Evolutionary conservation across 2,888 invertebrate genomes (phyloP).

Genomic region (Drosophila fulvimacula): DNA sequence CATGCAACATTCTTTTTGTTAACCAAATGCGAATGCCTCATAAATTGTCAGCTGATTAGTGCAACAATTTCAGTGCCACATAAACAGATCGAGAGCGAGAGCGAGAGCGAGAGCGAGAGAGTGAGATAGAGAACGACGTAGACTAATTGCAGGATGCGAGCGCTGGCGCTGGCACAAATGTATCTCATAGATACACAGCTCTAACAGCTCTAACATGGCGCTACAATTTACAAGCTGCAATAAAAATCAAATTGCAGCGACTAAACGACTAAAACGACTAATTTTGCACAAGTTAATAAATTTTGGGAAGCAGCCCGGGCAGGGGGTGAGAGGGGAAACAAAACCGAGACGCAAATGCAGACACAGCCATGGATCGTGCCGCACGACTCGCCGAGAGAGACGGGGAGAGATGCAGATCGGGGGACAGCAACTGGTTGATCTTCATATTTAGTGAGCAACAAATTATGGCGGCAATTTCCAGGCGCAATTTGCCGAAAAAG

Average conservation of each 20-base stretch:
- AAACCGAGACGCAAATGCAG: slow-evolving; percentile 20
- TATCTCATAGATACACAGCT: slow-evolving; percentile 65
- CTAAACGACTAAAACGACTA: slow-evolving; percentile 80
- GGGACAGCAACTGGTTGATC: slow-evolving; percentile 58
- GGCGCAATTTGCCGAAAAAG: slow-evolving; percentile 74
- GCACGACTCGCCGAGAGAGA: neutral
- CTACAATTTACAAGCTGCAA: slow-evolving; percentile 62
- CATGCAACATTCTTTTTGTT: slow-evolving; percentile 39
- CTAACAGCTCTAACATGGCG: slow-evolving; percentile 42
- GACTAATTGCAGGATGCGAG: slow-evolving; percentile 54
- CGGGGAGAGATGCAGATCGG: neutral
- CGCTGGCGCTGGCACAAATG: slow-evolving; percentile 33
- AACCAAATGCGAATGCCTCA: slow-evolving; percentile 62
- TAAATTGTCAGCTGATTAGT: slow-evolving; percentile 76
- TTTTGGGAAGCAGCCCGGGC: slow-evolving; percentile 26
- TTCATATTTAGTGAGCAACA: slow-evolving; percentile 77
- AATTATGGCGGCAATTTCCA: slow-evolving; percentile 77
- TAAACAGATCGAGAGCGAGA: slow-evolving; percentile 20
- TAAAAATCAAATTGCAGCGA: slow-evolving; percentile 78
- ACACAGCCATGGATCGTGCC: slow-evolving; percentile 43
- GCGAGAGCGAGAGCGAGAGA: slow-evolving; percentile 2
- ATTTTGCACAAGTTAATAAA: slow-evolving; percentile 79
- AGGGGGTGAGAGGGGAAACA: slow-evolving; percentile 7
- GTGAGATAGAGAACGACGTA: slow-evolving; percentile 19
- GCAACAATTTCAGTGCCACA: slow-evolving; percentile 72